Evolutionary conservation across 2,888 invertebrate species (phyloP).

Genomic region (Scotopteryx bipunctaria): DNA sequence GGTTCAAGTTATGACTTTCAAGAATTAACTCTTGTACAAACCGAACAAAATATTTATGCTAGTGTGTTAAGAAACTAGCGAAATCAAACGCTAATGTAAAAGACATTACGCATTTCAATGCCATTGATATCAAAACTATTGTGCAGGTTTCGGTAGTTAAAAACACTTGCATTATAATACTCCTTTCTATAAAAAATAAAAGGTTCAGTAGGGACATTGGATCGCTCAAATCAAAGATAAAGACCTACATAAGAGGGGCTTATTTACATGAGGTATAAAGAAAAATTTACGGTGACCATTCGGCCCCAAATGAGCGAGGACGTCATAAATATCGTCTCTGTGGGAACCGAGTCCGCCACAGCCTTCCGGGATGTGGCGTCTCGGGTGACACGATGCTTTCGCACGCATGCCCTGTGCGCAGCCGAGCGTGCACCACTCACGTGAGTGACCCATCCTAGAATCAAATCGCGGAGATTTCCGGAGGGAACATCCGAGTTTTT

Average conservation of each 20-base stretch:
- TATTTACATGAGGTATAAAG: conserved; percentile 27
- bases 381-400: conserved; percentile 71
- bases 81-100: no score
- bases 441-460: conserved; percentile 55
- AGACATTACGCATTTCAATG: no score
- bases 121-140: no score
- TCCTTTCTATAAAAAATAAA: no score
- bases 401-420: conserved; percentile 68
- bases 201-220: no score
- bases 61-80: no score
- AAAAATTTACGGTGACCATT: conserved; percentile 31
- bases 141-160: no score
- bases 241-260: conserved; percentile 1
- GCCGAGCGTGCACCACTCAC: conserved; percentile 58
- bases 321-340: conserved; percentile 44
- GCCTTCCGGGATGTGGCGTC: conserved; percentile 82
- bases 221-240: no score
- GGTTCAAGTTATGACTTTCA: no score
- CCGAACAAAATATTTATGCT: no score
- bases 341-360: conserved; percentile 68
- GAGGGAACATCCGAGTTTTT: conserved; percentile 26
- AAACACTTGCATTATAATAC: no score
- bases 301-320: conserved; percentile 31
- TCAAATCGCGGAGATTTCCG: conserved; percentile 29
- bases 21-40: no score